These are phyloP conservation scores for Malurus melanocephalus DNA, from an alignment of 2,113 vertebrate species.

Conservation along the genomic window DNA sequence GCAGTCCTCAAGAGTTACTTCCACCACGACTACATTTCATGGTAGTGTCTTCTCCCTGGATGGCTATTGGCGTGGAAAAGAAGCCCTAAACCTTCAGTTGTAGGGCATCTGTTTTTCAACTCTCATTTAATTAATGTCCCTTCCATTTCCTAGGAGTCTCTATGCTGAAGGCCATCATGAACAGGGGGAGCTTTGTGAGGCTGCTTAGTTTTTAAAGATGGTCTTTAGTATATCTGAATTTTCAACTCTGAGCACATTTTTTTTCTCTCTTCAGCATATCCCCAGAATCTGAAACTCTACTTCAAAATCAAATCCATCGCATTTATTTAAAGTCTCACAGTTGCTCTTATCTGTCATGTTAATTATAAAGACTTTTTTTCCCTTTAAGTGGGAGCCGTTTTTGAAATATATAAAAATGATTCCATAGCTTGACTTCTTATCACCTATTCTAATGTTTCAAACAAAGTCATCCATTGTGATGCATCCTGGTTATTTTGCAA, in stretches of 20 bases:
- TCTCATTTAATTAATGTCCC: not conserved
- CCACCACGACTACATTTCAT: not conserved
- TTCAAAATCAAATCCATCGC: slow-evolving; percentile 29
- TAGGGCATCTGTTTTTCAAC: not conserved
- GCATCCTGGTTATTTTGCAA: slow-evolving; percentile 23
- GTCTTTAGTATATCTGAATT: not conserved
- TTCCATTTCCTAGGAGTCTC: not conserved
- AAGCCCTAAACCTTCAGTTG: not conserved
- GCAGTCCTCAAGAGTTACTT: not conserved
- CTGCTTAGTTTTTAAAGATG: not conserved
- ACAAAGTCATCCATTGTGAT: not conserved
- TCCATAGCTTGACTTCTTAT: slow-evolving; percentile 21
- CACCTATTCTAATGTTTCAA: slow-evolving; percentile 15
- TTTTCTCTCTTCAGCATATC: not conserved
- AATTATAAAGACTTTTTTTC: slow-evolving; percentile 21
- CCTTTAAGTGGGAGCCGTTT: not conserved
- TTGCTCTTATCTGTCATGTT: not conserved
- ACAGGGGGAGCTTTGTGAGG: not conserved
- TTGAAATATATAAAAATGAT: slow-evolving; percentile 39
- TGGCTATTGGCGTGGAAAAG: not conserved
- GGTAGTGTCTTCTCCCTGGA: not conserved
- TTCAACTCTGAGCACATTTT: not conserved
- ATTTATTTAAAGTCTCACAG: slow-evolving; percentile 19
- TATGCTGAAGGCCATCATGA: not conserved
- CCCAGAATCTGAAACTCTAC: slow-evolving; percentile 12